Evolutionary conservation across 1,140 invertebrate species (phyloP), one percentile per base, ranked within the genome.

Genomic region (Plutomurus gul): DNA sequence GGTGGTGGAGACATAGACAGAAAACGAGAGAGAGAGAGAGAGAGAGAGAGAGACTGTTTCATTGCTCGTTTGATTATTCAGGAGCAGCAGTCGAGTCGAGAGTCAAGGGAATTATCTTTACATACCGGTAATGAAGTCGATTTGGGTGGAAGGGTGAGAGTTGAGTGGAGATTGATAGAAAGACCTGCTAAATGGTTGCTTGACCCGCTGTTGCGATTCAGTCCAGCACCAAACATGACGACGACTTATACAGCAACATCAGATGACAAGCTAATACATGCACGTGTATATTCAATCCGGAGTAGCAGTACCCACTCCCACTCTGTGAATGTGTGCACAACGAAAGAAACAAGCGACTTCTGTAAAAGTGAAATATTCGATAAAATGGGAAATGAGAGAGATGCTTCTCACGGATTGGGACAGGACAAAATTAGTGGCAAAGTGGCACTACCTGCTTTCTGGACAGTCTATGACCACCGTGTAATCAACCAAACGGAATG

Each of bases 1-100:
- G n/a, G n/a, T n/a, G n/a, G n/a, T n/a, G n/a, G n/a, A n/a, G n/a
- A n/a, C n/a, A n/a, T n/a, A n/a, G n/a, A n/a, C n/a, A n/a, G n/a
- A n/a, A n/a, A n/a, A n/a, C n/a, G n/a, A n/a, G n/a, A n/a, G n/a
- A n/a, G n/a, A n/a, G n/a, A n/a, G n/a, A n/a, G 11, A 13, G 13
- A 33, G 27, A 65, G 18, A 65, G 36, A 25, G 27, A 30, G 56
- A 65, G 25, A 25, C 27, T 65, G n/a, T 49, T 49, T 49, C 56
- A n/a, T n/a, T n/a, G n/a, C n/a, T n/a, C n/a, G 27, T 65, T 65
- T 65, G 56, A 65, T 65, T 65, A 65, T 65, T 65, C 56, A 65
- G 56, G 18, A 51, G 47, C 56, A 65, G 56, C 27, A 65, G 56
- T 65, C 56, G 27, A 65, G n/a, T n/a, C 56, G 56, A 65, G 27